These are phyloP conservation scores for Syngnathus typhle DNA, from an alignment of 2,113 vertebrate species.

Conservation along the genomic window DNA sequence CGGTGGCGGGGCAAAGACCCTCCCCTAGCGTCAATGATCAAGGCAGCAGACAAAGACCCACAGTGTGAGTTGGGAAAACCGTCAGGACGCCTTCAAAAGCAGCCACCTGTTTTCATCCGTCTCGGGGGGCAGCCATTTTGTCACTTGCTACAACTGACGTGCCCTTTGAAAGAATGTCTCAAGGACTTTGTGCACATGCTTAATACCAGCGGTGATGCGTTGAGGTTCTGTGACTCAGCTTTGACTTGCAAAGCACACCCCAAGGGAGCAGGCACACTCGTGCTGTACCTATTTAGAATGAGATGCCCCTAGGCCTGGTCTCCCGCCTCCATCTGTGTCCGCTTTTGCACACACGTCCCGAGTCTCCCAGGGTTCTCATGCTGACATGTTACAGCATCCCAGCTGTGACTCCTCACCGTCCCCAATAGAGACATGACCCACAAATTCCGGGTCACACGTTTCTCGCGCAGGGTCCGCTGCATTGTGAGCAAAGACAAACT, in stretches of 20 bases:
- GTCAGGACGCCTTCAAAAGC: conserved; percentile 25
- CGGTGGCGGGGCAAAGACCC: conserved; percentile 76
- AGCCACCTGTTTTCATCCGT: not conserved
- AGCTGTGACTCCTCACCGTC: conserved; percentile 22
- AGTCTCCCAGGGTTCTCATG: conserved; percentile 20
- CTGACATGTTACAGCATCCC: conserved; percentile 29
- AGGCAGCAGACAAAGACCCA: conserved; percentile 82
- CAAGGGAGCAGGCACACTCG: conserved; percentile 20
- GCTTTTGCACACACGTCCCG: conserved; percentile 33
- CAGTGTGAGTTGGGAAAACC: conserved; percentile 83
- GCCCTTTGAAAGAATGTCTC: conserved; percentile 21
- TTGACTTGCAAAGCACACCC: conserved; percentile 48
- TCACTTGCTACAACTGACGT: no score
- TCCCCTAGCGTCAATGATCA: conserved; percentile 76
- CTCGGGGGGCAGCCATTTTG: no score
- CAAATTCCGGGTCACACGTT: conserved; percentile 42
- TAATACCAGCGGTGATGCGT: conserved; percentile 9
- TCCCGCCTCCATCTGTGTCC: conserved; percentile 22
- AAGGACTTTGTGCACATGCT: conserved; percentile 16
- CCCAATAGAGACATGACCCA: conserved; percentile 29
- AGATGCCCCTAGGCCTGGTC: conserved; percentile 23
- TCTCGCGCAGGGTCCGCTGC: conserved; percentile 24
- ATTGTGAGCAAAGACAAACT: not conserved
- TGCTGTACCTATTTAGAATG: conserved; percentile 55
- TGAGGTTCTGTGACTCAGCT: conserved; percentile 34